Evolutionary conservation across 2,888 invertebrate genomes (phyloP).

Genomic region (Caenorhabditis sp.): DNA sequence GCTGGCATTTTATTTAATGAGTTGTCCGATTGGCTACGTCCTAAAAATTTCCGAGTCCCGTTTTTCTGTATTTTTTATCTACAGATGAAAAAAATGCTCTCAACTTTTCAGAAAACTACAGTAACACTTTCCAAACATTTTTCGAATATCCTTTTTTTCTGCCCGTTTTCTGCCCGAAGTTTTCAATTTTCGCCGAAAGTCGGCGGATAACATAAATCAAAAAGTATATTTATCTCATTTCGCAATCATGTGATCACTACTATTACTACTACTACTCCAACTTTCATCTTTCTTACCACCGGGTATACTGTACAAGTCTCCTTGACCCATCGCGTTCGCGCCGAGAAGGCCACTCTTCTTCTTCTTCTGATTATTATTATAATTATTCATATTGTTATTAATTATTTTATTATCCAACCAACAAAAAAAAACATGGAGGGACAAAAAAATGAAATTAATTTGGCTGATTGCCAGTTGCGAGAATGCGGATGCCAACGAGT

Average conservation of each 20-base stretch:
- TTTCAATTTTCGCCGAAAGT: too few species aligned
- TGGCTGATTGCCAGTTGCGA: not conserved
- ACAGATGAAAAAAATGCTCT: too few species aligned
- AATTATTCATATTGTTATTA: not conserved
- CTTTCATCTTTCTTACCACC: not conserved
- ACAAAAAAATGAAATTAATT: not conserved
- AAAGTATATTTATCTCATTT: not conserved
- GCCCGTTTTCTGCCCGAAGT: too few species aligned
- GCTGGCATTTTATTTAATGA: too few species aligned
- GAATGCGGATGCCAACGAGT: constrained; percentile 1
- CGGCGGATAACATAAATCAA: too few species aligned
- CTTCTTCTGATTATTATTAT: too few species aligned
- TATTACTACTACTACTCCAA: not conserved
- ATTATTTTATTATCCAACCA: not conserved
- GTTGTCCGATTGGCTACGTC: too few species aligned
- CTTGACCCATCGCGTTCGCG: not conserved
- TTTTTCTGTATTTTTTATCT: too few species aligned
- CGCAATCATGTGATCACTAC: not conserved
- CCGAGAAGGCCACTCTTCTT: not conserved
- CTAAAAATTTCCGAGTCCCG: too few species aligned
- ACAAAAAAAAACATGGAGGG: not conserved
- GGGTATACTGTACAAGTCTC: not conserved
- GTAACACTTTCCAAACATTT: too few species aligned
- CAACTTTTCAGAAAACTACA: too few species aligned
- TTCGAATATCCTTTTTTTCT: too few species aligned